phyloP scores from a whole-genome alignment of 2,888 invertebrate genomes.

The Lasioglossum marginatum region DNA sequence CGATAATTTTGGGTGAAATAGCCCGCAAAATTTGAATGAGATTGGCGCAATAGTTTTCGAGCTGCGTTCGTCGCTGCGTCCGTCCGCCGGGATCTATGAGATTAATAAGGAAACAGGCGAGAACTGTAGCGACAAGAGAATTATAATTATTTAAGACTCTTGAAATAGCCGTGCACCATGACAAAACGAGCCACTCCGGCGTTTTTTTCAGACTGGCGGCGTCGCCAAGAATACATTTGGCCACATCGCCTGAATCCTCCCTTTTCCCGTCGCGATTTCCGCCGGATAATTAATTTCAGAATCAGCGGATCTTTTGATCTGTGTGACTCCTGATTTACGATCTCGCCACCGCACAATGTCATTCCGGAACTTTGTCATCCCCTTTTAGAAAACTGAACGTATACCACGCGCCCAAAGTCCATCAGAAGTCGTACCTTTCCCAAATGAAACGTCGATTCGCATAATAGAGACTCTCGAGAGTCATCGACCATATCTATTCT shows the following conservation, averaged over 20 bases:
- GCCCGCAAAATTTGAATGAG: background rate
- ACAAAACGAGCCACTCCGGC: constrained; percentile 26
- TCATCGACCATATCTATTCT: background rate
- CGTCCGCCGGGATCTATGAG: background rate
- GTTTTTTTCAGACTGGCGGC: constrained; percentile 28
- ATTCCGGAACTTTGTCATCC: background rate
- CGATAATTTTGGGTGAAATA: background rate
- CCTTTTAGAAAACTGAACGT: background rate
- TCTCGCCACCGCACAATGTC: background rate
- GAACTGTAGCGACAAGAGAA: background rate
- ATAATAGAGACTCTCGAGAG: background rate
- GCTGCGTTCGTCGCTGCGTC: background rate
- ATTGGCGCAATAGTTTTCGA: background rate
- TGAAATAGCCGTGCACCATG: constrained; percentile 35
- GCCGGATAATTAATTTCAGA: constrained; percentile 56
- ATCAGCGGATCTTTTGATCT: constrained; percentile 15
- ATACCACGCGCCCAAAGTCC: background rate
- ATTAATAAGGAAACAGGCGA: background rate
- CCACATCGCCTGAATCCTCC: constrained; percentile 48
- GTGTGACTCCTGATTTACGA: constrained; percentile 4
- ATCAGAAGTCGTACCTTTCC: background rate
- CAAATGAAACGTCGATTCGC: background rate
- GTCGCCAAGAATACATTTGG: constrained; percentile 66
- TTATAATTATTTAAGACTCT: constrained; percentile 2
- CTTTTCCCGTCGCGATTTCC: constrained; percentile 30